These are phyloP conservation scores for Notarius lentiginosus DNA, from an alignment of 2,113 vertebrate species.

Conservation along the genomic window DNA sequence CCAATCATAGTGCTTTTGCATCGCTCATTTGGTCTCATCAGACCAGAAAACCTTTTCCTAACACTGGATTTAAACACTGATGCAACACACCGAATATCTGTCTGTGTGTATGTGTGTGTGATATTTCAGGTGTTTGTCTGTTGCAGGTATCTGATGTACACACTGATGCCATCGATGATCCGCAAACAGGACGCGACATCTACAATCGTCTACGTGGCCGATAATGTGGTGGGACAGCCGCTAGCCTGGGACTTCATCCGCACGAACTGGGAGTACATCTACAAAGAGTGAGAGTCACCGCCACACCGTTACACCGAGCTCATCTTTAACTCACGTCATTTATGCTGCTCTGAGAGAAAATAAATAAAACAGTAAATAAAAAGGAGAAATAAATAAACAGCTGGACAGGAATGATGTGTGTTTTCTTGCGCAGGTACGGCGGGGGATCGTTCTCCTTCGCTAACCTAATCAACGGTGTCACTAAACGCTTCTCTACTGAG, in stretches of 20 bases:
- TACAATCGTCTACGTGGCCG: conserved; percentile 83
- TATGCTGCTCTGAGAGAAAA: no score
- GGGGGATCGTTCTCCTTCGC: conserved; percentile 92
- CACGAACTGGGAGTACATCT: conserved; percentile 78
- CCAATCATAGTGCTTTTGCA: no score
- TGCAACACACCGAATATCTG: neutral
- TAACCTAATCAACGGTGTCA: conserved; percentile 78
- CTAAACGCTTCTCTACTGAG: conserved; percentile 77
- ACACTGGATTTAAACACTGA: neutral
- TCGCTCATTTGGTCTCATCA: no score
- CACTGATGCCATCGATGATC: conserved; percentile 73
- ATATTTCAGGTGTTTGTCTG: neutral
- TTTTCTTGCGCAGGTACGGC: conserved; percentile 75
- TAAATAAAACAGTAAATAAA: neutral
- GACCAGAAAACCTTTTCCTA: no score
- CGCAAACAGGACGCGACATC: conserved; percentile 87
- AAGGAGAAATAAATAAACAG: neutral
- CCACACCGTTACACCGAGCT: neutral
- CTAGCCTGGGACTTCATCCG: conserved; percentile 89
- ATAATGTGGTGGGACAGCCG: conserved; percentile 81
- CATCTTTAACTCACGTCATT: neutral
- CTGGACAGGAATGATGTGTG: neutral
- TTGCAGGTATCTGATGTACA: conserved; percentile 83
- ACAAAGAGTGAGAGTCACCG: conserved; percentile 77
- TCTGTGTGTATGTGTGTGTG: neutral